Percentiles rank a stretch among this genome's conserved stretches.
Evolutionary conservation across 2,888 invertebrate genomes (phyloP).

Genomic region (Octonoba sinensis): DNA sequence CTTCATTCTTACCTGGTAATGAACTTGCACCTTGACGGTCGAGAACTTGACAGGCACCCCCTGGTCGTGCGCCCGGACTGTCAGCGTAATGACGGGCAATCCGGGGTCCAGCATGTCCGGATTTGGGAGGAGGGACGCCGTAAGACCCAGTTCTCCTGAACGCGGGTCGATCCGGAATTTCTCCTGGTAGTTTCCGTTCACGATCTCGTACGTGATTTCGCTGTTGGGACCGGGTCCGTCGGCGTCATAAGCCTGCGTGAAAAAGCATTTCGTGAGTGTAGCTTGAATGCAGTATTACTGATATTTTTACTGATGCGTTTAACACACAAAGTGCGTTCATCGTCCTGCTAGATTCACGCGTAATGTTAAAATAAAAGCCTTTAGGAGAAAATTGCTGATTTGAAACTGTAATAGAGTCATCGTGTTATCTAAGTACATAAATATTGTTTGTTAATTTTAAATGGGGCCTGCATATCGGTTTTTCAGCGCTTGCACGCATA

Average conservation of each 20-base stretch:
- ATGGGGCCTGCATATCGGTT: no score
- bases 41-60: slow-evolving; percentile 68
- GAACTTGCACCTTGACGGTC: slow-evolving; percentile 65
- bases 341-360: no score
- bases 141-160: slow-evolving; percentile 69
- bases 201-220: slow-evolving; percentile 69
- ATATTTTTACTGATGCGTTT: no score
- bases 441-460: no score
- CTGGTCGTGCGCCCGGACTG: slow-evolving; percentile 66
- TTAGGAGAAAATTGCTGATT: no score
- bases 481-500: no score
- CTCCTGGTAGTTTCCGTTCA: slow-evolving; percentile 68
- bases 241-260: slow-evolving; percentile 75
- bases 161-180: slow-evolving; percentile 69
- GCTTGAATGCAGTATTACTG: no score
- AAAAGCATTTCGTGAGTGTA: not conserved
- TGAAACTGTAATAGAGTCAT: no score
- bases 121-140: slow-evolving; percentile 50
- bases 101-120: slow-evolving; percentile 47
- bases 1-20: slow-evolving; percentile 57
- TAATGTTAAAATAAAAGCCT: no score
- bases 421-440: no score
- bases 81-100: slow-evolving; percentile 63
- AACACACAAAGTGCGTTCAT: no score
- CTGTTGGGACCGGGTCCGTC: slow-evolving; percentile 71